Evolutionary conservation across 2,888 invertebrate species (phyloP).

Genomic region (Megamerina dolium): DNA sequence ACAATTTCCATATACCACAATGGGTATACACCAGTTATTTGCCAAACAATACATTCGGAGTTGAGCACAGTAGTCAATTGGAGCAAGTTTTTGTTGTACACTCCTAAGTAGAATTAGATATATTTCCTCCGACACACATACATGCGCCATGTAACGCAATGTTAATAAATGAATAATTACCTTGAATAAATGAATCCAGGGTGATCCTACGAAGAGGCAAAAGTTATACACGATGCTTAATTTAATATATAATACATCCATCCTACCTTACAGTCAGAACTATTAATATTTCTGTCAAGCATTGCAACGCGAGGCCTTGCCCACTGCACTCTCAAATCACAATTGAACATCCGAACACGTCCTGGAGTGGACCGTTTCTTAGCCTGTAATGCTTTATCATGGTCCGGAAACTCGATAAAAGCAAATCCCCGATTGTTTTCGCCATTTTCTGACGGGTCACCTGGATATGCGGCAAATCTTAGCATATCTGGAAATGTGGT

Average conservation of each 20-base stretch:
- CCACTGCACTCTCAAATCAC: conserved; percentile 31
- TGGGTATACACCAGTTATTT: conserved; percentile 29
- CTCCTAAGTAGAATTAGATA: no score
- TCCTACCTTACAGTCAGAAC: not conserved
- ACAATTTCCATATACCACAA: conserved; percentile 29
- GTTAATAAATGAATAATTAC: no score
- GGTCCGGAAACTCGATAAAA: conserved; percentile 30
- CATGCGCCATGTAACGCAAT: no score
- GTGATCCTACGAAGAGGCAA: not conserved
- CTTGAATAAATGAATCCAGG: no score
- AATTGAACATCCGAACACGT: conserved; percentile 28
- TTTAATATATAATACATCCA: no score
- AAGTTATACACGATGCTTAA: not conserved
- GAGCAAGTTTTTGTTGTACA: no score
- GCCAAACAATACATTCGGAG: conserved; percentile 32
- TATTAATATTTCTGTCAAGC: not conserved
- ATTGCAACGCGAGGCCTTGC: conserved; percentile 24
- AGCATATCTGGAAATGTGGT: conserved; percentile 25
- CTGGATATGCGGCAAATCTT: conserved; percentile 18
- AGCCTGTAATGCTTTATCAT: conserved; percentile 28
- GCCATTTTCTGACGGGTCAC: not conserved
- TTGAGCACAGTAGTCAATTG: conserved; percentile 28
- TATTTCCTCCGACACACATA: no score
- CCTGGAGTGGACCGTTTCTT: conserved; percentile 28
- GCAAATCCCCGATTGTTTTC: conserved; percentile 29